Evolutionary conservation across 1,140 invertebrate genomes (phyloP), one percentile per base, ranked within the genome.

Genomic region (Diorhabda elongata): DNA sequence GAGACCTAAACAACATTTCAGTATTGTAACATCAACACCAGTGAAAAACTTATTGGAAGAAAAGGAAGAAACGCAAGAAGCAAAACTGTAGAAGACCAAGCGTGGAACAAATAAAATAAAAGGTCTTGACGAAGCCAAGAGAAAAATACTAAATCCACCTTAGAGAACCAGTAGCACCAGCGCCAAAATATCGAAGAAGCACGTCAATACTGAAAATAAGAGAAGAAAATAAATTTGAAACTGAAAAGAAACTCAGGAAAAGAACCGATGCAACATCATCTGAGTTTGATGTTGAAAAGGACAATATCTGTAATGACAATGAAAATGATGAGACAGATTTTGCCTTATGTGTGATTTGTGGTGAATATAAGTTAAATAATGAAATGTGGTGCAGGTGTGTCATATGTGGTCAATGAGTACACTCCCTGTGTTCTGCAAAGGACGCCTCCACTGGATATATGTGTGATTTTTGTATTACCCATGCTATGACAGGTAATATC

Each of bases 401-500:
- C 26, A 26, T 26, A 26, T 26, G 26, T 26, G 26, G 26, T 26
- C 26, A 26, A 26, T 26, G 26, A 26, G 26, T 1, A 26, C 26
- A 26, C 26, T 26, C 26, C 26, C 26, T 26, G 26, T 26, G 26
- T 26, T 26, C 26, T 26, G 26, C 26, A 26, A 26, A 26, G 26
- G 26, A 26, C 26, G 0, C 26, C 26, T 26, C 26, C 26, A 26
- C 26, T 1, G 26, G 26, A 26, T 26, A 26, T 26, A 26, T 26
- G 26, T 26, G 26, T 26, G 26, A 26, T 26, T 26, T 26, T 26
- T 26, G 26, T 26, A 26, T 26, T 26, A 26, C 26, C 26, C 26
- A 26, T 26, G 26, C 26, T 43, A 11, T 94, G 93, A 64, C 62
- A 44, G 43, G 43, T 47, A 42, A 57, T 58, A 57, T 56, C 47